Percentiles rank a stretch among this genome's conserved stretches.
Conservation (phyloP, 2,888 invertebrate species). For the Silvanus unidentatus region DNA sequence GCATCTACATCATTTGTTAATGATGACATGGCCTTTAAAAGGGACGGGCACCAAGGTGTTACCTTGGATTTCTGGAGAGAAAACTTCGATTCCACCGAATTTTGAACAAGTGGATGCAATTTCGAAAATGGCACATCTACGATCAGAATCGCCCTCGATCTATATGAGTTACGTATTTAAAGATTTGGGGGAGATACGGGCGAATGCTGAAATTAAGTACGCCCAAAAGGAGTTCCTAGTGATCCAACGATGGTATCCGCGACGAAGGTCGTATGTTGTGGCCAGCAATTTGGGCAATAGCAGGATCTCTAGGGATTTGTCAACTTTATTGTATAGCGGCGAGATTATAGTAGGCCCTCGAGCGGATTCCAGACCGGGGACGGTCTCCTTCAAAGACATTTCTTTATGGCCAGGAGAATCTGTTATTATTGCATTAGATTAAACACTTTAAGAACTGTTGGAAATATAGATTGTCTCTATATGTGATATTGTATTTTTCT, state of each 20-base stretch:
- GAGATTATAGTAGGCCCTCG: conserved; percentile 52
- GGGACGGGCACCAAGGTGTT: conserved; percentile 49
- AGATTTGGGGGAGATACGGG: conserved; percentile 52
- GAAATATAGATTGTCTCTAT: background rate
- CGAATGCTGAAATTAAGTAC: conserved; percentile 64
- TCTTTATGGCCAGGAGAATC: conserved; percentile 56
- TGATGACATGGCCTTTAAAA: conserved; percentile 59
- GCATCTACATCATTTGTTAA: conserved; percentile 62
- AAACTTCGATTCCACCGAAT: conserved; percentile 48
- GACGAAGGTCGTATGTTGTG: conserved; percentile 69
- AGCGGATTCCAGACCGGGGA: conserved; percentile 41
- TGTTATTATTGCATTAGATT: conserved; percentile 58
- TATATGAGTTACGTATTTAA: conserved; percentile 67
- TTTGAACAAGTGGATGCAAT: conserved; percentile 54
- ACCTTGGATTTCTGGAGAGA: conserved; percentile 60
- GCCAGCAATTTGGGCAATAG: conserved; percentile 64
- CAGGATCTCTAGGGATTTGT: conserved; percentile 62
- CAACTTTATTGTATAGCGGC: conserved; percentile 71
- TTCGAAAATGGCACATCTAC: conserved; percentile 54
- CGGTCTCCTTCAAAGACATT: conserved; percentile 52
- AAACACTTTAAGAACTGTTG: conserved; percentile 22
- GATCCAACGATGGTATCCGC: conserved; percentile 73
- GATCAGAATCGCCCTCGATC: conserved; percentile 62
- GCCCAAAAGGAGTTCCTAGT: conserved; percentile 59
- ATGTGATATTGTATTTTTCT: background rate